phyloP scores from a whole-genome alignment of 1,140 invertebrate genomes.

The Trichonephila inaurata region DNA sequence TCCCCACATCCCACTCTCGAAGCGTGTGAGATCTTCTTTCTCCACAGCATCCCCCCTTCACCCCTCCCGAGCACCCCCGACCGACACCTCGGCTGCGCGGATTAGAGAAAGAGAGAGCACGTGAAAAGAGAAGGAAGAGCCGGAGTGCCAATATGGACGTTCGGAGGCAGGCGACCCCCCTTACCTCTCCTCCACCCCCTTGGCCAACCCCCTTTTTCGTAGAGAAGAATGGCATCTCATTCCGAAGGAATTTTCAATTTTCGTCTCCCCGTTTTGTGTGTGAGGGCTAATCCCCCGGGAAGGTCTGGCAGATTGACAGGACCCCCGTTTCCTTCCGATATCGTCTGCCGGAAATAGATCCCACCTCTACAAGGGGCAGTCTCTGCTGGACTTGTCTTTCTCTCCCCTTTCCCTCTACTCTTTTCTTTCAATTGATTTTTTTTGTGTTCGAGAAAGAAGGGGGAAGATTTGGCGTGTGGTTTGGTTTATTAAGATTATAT shows the following conservation, averaged over 20 bases:
- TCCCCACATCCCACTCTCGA: slow-evolving; percentile 3
- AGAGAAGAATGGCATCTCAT: slow-evolving; percentile 68
- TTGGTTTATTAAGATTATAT: slow-evolving; percentile 44
- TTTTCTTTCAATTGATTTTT: slow-evolving; percentile 26
- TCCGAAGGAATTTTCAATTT: slow-evolving; percentile 70
- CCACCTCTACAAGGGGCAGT: slow-evolving; percentile 1
- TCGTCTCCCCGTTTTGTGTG: slow-evolving; percentile 53
- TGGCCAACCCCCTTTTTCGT: not conserved
- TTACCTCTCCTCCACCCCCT: not conserved
- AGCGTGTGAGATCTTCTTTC: slow-evolving; percentile 53
- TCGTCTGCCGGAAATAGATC: slow-evolving; percentile 71
- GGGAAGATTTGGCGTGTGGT: not conserved
- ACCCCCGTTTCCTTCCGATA: slow-evolving; percentile 63
- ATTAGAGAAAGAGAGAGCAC: slow-evolving; percentile 50
- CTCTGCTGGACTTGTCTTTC: not conserved
- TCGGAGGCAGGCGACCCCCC: slow-evolving; percentile 5
- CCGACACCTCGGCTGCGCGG: slow-evolving; percentile 59
- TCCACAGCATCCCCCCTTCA: not conserved
- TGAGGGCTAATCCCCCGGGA: slow-evolving; percentile 64
- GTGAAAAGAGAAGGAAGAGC: slow-evolving; percentile 36
- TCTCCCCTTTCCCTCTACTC: not conserved
- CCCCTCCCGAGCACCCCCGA: not conserved
- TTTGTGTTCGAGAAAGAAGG: not conserved
- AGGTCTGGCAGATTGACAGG: slow-evolving; percentile 65
- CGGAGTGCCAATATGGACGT: slow-evolving; percentile 64